A percentile compares a stretch with the other conserved stretches of the same genome.
These are phyloP conservation scores for Drosophila niveifrons DNA, from an alignment of 2,888 invertebrate genomes.

Conservation along the genomic window DNA sequence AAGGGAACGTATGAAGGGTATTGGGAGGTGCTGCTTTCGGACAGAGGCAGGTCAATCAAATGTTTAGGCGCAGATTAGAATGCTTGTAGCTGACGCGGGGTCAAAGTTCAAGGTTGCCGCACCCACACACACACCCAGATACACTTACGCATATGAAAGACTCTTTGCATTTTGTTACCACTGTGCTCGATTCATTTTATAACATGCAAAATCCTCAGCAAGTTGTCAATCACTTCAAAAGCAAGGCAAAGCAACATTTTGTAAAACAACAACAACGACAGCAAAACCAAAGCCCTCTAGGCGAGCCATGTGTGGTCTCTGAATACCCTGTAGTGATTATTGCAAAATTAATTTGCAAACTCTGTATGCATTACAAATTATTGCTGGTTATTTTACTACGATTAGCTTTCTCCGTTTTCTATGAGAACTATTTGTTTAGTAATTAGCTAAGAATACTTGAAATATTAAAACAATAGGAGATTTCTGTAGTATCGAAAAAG, in stretches of 20 bases:
- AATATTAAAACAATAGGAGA: no score
- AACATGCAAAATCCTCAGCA: slow-evolving; percentile 61
- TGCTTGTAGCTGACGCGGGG: slow-evolving; percentile 51
- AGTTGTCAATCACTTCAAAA: slow-evolving; percentile 52
- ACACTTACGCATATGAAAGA: slow-evolving; percentile 2
- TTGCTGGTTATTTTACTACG: no score
- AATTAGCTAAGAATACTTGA: no score
- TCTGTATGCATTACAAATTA: no score
- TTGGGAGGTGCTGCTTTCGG: not conserved
- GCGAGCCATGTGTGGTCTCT: not conserved
- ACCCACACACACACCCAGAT: slow-evolving; percentile 12
- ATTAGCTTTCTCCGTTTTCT: no score
- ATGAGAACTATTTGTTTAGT: no score
- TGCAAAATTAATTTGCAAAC: no score
- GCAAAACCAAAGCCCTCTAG: not conserved
- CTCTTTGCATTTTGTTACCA: slow-evolving; percentile 26
- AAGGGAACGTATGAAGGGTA: not conserved
- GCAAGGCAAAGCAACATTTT: slow-evolving; percentile 3
- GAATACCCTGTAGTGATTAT: not conserved
- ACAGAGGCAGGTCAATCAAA: slow-evolving; percentile 72
- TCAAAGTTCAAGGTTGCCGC: slow-evolving; percentile 78
- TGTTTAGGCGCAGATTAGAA: slow-evolving; percentile 75
- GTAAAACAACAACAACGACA: slow-evolving; percentile 10
- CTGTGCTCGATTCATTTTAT: slow-evolving; percentile 43
- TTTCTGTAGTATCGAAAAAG: no score